Conservation (phyloP, 2,888 invertebrate species). For the Allolobophora icterica region DNA sequence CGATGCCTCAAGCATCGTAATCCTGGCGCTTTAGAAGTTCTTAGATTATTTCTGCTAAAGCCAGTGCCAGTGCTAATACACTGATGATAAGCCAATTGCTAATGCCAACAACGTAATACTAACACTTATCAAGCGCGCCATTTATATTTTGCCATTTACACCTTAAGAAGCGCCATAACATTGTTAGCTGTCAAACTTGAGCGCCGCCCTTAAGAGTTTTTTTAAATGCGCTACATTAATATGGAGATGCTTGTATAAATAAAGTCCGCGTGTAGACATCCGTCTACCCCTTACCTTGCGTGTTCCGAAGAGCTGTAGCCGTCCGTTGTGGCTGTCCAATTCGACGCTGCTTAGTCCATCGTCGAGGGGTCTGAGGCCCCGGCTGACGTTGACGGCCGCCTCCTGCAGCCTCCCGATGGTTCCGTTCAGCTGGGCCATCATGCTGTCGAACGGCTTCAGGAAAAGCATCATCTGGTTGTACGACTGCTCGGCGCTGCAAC, state of each 20-base stretch:
- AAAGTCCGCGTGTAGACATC: background rate
- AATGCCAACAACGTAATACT: too few species aligned
- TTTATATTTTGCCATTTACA: background rate
- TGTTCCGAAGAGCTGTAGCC: conserved; percentile 45
- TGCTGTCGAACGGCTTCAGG: conserved; percentile 50
- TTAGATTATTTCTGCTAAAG: too few species aligned
- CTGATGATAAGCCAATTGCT: too few species aligned
- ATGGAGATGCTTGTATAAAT: background rate
- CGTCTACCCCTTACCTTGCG: conserved; percentile 40
- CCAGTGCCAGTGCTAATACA: too few species aligned
- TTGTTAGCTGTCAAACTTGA: background rate
- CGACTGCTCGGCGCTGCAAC: conserved; percentile 49
- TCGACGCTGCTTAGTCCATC: conserved; percentile 44
- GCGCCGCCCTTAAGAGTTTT: background rate
- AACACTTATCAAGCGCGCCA: too few species aligned
- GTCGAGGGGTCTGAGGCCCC: conserved; percentile 46
- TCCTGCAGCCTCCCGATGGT: conserved; percentile 46
- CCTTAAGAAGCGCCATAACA: background rate
- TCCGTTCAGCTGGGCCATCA: conserved; percentile 49
- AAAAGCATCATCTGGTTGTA: conserved; percentile 50
- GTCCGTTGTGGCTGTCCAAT: conserved; percentile 42
- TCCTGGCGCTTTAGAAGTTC: too few species aligned
- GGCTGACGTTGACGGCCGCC: conserved; percentile 45
- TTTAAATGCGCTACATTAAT: background rate
- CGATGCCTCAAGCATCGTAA: too few species aligned